Conservation (phyloP, 1,140 invertebrate genomes). For the Anoplophora glabripennis region DNA sequence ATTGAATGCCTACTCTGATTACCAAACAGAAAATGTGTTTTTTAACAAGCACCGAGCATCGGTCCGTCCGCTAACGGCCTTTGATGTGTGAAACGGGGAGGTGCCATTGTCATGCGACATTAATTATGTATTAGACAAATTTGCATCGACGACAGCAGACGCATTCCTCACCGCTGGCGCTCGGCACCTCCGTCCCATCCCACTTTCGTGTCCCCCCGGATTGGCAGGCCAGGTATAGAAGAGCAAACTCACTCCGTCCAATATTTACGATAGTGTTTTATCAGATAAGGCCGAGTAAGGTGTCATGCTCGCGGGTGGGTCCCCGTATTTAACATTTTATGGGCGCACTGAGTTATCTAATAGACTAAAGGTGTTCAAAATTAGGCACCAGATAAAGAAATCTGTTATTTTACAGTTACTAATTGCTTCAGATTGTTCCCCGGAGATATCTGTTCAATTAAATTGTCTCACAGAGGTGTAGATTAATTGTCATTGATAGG, state of each 20-base stretch:
- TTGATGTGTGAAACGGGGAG: no score
- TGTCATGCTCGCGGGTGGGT: slow-evolving; percentile 33
- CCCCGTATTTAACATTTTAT: slow-evolving; percentile 36
- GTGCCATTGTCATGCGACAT: no score
- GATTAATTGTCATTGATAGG: not conserved
- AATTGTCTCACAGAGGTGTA: slow-evolving; percentile 21
- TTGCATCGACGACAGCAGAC: no score
- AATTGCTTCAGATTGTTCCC: slow-evolving; percentile 22
- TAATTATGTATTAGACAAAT: no score
- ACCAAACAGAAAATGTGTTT: no score
- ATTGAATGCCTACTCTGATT: no score
- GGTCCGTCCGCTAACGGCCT: no score
- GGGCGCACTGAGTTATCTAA: slow-evolving; percentile 26
- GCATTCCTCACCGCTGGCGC: no score
- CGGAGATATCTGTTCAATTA: not conserved
- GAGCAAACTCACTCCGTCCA: not conserved
- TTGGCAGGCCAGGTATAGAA: no score
- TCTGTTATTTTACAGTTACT: slow-evolving; percentile 37
- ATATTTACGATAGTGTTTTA: slow-evolving; percentile 35
- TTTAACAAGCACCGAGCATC: no score
- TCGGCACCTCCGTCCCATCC: no score
- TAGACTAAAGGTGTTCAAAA: slow-evolving; percentile 30
- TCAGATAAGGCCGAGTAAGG: slow-evolving; percentile 34
- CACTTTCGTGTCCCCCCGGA: no score
- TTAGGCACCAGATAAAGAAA: slow-evolving; percentile 30